Base-by-base conservation (phyloP, 2,113 vertebrate genomes). In the Tretioscincus oriximinensis region DNA sequence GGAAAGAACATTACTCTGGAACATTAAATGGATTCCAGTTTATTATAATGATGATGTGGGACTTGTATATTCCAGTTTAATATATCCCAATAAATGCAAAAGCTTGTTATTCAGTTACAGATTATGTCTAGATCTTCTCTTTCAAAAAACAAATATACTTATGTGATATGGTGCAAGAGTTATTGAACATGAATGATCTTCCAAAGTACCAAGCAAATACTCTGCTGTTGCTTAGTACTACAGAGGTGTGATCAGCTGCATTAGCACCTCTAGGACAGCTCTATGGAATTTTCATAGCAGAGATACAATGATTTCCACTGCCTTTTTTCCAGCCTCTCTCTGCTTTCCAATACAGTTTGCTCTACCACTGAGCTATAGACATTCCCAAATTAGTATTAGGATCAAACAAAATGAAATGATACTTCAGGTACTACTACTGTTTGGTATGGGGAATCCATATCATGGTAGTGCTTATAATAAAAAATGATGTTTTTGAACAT, bases 1-100 rank as follows among this genome's bases (percentile, higher is more conserved):
- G 89, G 85, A 90, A 94, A 93, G 89, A 92, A 93, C 87, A 92
- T 90, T 91, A 88, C 80, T 90, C 83, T 80, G 84, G 54, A 85
- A 68, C 9, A 2, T 81, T 87, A 69, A 90, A 63, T 31, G 31
- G 10, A 28, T 22, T 72, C 11, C 24, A 77, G 29, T 31, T 74
- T 47, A 71, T 5, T 29, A 61, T 47, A 24, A n/a, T n/a, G n/a
- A n/a, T n/a, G n/a, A n/a, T n/a, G n/a, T n/a, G n/a, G n/a, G n/a
- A n/a, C n/a, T n/a, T n/a, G n/a, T n/a, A n/a, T n/a, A 28, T 22
- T 72, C 11, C 24, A 77, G 29, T 31, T 74, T 47, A 71, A 9
- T 29, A 61, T 47, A 24, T 16, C 45, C 51, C 60, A 81, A 71
- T 18, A 2, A 76, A 65, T 72, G 12, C 45, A 24, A 5, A 35